Conservation (phyloP, 2,888 invertebrate genomes). For the Caenorhabditis becei region DNA sequence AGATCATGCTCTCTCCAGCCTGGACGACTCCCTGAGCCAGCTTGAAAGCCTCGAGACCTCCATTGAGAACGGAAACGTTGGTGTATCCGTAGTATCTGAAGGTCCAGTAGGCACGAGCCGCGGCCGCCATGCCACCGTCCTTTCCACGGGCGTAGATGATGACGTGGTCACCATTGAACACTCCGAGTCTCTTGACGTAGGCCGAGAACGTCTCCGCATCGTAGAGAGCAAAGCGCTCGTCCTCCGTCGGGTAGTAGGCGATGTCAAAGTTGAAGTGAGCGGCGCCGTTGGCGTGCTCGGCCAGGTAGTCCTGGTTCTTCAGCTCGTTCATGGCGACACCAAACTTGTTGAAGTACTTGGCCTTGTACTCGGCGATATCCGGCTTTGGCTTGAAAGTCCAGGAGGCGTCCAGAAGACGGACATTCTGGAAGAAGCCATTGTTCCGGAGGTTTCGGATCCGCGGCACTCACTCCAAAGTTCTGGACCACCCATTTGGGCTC, state of each 20-base stretch:
- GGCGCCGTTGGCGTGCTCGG: constrained; percentile 72
- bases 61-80: constrained; percentile 62
- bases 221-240: constrained; percentile 71
- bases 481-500: constrained; percentile 62
- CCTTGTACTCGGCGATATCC: constrained; percentile 65
- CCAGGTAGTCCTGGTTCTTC: constrained; percentile 61
- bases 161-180: constrained; percentile 71
- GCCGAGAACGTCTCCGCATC: constrained; percentile 71
- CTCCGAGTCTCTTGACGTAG: constrained; percentile 72
- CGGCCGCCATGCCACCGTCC: constrained; percentile 73
- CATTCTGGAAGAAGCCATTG: constrained; percentile 37
- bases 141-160: constrained; percentile 72
- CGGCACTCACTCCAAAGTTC: constrained; percentile 58
- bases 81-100: constrained; percentile 75
- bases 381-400: constrained; percentile 60
- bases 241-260: constrained; percentile 73
- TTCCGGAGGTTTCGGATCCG: not conserved
- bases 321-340: constrained; percentile 66
- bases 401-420: constrained; percentile 62
- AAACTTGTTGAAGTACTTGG: constrained; percentile 71
- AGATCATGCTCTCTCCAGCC: constrained; percentile 56
- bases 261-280: constrained; percentile 75
- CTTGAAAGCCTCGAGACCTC: constrained; percentile 73
- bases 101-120: constrained; percentile 71
- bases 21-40: constrained; percentile 56